Base-by-base conservation (phyloP, 2,888 invertebrate genomes). In the Epinotia brunnichana region DNA sequence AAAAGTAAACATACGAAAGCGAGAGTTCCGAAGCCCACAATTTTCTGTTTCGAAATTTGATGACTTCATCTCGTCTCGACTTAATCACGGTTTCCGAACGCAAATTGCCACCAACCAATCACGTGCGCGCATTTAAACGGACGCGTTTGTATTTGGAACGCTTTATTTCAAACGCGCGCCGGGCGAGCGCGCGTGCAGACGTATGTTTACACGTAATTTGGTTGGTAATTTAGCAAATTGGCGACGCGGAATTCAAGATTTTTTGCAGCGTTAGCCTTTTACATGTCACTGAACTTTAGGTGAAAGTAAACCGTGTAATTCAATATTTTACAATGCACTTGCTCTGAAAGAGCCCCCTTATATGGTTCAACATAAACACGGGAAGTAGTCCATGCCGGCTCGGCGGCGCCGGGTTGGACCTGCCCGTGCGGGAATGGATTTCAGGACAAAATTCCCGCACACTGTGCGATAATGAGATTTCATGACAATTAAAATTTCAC, bases 21-120 rank as follows among this genome's bases (percentile, higher is more conserved):
- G 86, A 89, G 84, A 87, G 84, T 82, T 73, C 74, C 77, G 80
- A 80, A 81, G 76, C 86, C 86, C 75, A 79, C 85, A 89, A 90
- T 90, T 91, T 90, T 80, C 82, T 81, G 81, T 85, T 86, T 83
- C 83, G 83, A 84, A 86, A 83, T 86, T 87, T 89, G 88, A 92
- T 91, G 89, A 88, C 92, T 92, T 88, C 88, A 91, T 92, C 88
- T 85, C 82, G 74, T 92, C 88, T 85, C 82, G 74, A 76, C 74
- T 56, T 92, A 92, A 92, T 91, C 80, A 91, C 84, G 87, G 86
- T 80, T 83, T 78, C 76, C 80, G 76, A 72, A 77, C 78, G 79
- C 76, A 83, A 86, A 87, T 85, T 81, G 81, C 81, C 80, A 85
- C 82, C 86, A 83, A 84, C 87, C 88, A 85, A 88, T 88, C 88